Base-by-base conservation (phyloP, 2,888 invertebrate genomes). In the Embidobia sp. region DNA sequence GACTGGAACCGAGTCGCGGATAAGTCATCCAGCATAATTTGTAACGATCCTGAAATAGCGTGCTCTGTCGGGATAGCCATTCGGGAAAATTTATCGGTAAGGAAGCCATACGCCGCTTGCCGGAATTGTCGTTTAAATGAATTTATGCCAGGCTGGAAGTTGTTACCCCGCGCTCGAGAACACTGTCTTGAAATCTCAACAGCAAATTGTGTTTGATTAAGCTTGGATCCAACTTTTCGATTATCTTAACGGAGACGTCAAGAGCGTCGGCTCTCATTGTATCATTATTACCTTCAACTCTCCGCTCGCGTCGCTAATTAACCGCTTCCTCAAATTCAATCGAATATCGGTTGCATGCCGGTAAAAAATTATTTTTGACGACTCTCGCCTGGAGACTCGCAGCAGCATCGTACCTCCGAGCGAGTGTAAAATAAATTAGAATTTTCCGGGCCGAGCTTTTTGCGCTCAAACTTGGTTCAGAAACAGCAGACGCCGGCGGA, bases 21-120 rank as follows among this genome's bases (percentile, higher is more conserved):
- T 81, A 79, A 76, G 67, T 79, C 74, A 61, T 67, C 51, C 57
- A 31, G 37, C 59, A 42, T 78, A 80, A 81, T 81, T 81, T 74
- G 77, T 72, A 79, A 81, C 78, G 74, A 80, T 70, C 77, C 77
- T 79, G 72, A 81, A 81, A 81, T 80, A 80, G 78, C 79, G 76
- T 55, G 72, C 46, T 11, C 69, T 61, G 77, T 70, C 67, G 63
- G 63, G 61, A 77, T 78, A 72, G 79, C 74, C 76, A 73, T 81
- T 81, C 66, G 66, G 48, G 51, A 33, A 51, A 59, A 80, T 81
- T 81, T 80, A 81, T 80, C 66, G 78, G 63, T 64, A 72, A 55
- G 79, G 75, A 77, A 78, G 77, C 72, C 73, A 67, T 74, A 76
- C 70, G 73, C 29, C 46, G 63, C 70, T 72, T 64, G 76, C 70